These are phyloP conservation scores for Drosophila mayri DNA, from an alignment of 1,140 invertebrate genomes.

Conservation along the genomic window DNA sequence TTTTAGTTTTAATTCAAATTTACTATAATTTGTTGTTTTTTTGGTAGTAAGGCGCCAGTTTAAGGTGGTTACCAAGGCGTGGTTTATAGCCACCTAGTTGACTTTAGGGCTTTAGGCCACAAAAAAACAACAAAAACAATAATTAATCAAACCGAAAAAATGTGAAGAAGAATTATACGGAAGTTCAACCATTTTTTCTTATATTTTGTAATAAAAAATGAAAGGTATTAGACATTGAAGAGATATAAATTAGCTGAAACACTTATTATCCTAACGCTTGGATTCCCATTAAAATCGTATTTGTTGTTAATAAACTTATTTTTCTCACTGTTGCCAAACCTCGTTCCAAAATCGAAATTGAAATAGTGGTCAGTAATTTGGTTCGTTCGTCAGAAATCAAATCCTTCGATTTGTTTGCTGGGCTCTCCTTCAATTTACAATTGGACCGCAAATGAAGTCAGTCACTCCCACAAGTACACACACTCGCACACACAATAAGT, in stretches of 20 bases:
- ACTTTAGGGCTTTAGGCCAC: not conserved
- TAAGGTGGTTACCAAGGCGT: conserved; percentile 15
- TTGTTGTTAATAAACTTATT: not conserved
- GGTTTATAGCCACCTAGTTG: conserved; percentile 10
- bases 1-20: no score
- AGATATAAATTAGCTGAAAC: not conserved
- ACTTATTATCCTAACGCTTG: no score
- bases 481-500: conserved; percentile 37
- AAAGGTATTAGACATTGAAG: not conserved
- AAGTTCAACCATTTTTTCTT: not conserved
- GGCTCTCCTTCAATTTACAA: conserved; percentile 37
- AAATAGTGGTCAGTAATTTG: conserved; percentile 6
- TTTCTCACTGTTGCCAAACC: not conserved
- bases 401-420: conserved; percentile 41
- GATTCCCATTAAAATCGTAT: not conserved
- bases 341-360: not conserved
- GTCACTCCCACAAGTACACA: conserved; percentile 40
- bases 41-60: conserved; percentile 24
- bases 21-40: not conserved
- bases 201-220: not conserved
- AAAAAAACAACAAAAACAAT: no score
- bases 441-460: conserved; percentile 72
- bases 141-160: conserved; percentile 6
- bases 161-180: not conserved
- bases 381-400: conserved; percentile 23